phyloP scores from a whole-genome alignment of 2,888 invertebrate genomes.

The Cephus pygmeus region DNA sequence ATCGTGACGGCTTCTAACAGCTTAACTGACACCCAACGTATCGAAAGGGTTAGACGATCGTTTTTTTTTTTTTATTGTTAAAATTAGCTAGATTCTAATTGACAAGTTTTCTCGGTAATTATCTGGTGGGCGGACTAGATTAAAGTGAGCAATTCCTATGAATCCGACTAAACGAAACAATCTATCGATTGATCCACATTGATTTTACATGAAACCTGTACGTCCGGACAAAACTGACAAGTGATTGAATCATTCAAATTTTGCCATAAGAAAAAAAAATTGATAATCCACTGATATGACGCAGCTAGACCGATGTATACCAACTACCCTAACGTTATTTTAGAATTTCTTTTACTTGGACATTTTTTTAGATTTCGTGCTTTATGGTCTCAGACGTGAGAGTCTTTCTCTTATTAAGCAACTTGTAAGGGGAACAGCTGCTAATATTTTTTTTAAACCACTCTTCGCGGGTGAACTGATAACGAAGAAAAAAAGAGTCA shows the following conservation, averaged over 20 bases:
- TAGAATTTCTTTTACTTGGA: slow-evolving; percentile 21
- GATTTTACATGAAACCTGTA: neutral
- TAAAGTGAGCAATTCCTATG: slow-evolving; percentile 36
- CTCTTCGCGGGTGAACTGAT: slow-evolving; percentile 16
- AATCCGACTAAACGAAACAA: slow-evolving; percentile 11
- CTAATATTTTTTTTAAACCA: slow-evolving; percentile 12
- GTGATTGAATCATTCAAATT: neutral
- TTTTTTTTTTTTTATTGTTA: neutral
- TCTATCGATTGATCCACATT: neutral
- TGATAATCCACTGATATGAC: slow-evolving; percentile 28
- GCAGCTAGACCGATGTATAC: slow-evolving; percentile 12
- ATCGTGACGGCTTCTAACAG: neutral
- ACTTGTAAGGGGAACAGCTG: neutral
- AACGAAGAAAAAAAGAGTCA: no score
- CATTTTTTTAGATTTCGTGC: slow-evolving; percentile 35
- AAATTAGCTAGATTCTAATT: slow-evolving; percentile 24
- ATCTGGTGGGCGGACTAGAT: slow-evolving; percentile 38
- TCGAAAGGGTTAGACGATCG: neutral
- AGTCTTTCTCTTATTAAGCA: neutral
- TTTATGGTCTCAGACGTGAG: slow-evolving; percentile 21
- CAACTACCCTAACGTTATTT: slow-evolving; percentile 23
- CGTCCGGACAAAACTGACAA: neutral
- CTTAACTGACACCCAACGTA: neutral
- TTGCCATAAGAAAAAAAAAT: neutral
- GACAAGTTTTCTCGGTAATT: slow-evolving; percentile 22